Conservation (phyloP, 1,140 invertebrate genomes). For the Semibalanus balanoides region DNA sequence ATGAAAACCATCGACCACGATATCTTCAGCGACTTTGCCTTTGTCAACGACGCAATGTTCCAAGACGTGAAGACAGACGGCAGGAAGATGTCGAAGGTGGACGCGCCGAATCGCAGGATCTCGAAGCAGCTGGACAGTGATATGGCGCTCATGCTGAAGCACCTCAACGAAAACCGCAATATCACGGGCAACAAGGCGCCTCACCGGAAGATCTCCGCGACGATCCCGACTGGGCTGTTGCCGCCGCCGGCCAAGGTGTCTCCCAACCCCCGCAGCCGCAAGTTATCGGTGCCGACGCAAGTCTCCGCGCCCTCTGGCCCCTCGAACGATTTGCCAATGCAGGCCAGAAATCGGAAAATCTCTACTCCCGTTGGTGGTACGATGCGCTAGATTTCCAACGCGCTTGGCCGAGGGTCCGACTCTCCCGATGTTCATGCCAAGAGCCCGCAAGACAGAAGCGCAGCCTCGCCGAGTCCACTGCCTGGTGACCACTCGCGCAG, state of each 20-base stretch:
- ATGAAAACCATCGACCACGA: not conserved
- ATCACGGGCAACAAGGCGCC: not conserved
- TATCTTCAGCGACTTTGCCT: not conserved
- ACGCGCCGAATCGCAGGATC: not conserved
- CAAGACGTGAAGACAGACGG: not conserved
- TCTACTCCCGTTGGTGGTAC: not conserved
- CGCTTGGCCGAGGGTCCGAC: not conserved
- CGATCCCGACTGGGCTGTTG: not conserved
- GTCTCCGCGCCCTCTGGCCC: too few relatives aligned
- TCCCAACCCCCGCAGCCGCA: not conserved
- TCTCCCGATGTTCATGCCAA: too few relatives aligned
- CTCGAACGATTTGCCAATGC: too few relatives aligned
- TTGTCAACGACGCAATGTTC: not conserved
- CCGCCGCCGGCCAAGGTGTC: not conserved
- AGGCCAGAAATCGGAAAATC: not conserved
- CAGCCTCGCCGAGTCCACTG: too few relatives aligned
- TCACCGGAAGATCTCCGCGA: not conserved
- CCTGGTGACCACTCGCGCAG: too few relatives aligned
- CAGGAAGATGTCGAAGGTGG: not conserved
- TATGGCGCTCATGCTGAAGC: not conserved
- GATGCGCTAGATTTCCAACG: not conserved
- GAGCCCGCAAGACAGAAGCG: too few relatives aligned
- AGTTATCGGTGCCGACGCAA: not conserved
- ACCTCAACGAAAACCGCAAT: not conserved
- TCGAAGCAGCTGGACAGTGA: not conserved